Percentiles rank a stretch among this genome's conserved stretches.
These are phyloP conservation scores for Melitaea athalia DNA, from an alignment of 2,888 invertebrate species.

Conservation along the genomic window DNA sequence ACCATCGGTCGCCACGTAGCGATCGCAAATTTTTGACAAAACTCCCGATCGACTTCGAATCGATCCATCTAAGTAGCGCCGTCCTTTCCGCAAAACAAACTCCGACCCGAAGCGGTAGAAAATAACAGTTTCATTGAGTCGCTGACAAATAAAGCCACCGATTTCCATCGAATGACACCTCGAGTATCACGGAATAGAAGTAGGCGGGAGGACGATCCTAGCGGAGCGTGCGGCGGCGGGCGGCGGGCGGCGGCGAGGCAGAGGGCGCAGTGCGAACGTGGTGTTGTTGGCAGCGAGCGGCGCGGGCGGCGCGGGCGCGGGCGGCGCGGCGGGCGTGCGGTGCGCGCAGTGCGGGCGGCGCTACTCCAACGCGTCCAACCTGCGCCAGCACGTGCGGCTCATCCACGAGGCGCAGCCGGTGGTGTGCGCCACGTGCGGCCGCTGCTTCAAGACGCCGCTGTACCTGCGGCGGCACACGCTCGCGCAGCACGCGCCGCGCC, in stretches of 20 bases:
- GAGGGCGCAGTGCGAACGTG: constrained; percentile 63
- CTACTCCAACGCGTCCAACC: constrained; percentile 88
- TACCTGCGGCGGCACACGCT: constrained; percentile 89
- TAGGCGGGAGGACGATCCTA: constrained; percentile 26
- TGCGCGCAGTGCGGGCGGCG: constrained; percentile 87
- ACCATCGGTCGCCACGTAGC: background rate
- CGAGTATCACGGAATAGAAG: constrained; percentile 2
- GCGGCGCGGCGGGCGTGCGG: constrained; percentile 68
- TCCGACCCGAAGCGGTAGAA: constrained; percentile 1
- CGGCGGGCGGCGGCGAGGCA: constrained; percentile 46
- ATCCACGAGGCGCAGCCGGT: constrained; percentile 88
- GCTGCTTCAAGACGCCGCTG: constrained; percentile 89
- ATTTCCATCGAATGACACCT: background rate
- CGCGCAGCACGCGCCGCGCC: constrained; percentile 83
- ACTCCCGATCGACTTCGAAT: background rate
- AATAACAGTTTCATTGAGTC: background rate
- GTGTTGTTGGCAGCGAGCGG: constrained; percentile 75
- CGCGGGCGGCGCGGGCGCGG: constrained; percentile 54
- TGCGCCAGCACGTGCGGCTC: constrained; percentile 88
- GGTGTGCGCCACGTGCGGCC: constrained; percentile 86
- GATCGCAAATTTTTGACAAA: background rate
- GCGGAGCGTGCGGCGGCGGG: constrained; percentile 41
- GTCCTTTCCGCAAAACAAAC: background rate
- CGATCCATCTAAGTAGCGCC: background rate
- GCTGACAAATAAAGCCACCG: background rate